Base-by-base conservation (phyloP, 2,797 vertebrate genomes). In the Eurystomus glaucurus region DNA sequence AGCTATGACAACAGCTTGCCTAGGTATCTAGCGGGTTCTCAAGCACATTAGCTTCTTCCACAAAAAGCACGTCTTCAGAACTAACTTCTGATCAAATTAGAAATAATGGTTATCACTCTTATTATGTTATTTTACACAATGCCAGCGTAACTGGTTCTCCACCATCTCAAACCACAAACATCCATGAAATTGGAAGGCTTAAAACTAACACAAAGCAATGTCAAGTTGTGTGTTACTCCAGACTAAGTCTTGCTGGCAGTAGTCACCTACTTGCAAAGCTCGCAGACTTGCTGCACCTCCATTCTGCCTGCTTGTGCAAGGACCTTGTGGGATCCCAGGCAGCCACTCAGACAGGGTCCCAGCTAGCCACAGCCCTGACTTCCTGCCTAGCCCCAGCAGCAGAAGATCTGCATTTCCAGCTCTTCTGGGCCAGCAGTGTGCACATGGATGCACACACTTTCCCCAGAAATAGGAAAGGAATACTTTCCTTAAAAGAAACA, bases 401-500 rank as follows among this genome's bases (percentile, higher is more conserved):
- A 4, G 11, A 28, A 55, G 11, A n/a, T 16, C 18, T 25, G 21
- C 18, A n/a, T 6, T 55, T 60, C 31, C 14, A 78, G 20, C 26
- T 26, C 37, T 46, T 55, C 28, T 7, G 5, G 20, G 55, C 9
- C 54, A 69, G 39, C 7, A 17, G 1, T 1, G 4, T 17, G 29
- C 1, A 0, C 11, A 71, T 2, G 10, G 28, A n/a, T 8, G 13
- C 37, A 37, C 6, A 22, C 5, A 2, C 1, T 64, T 75, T 19
- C 21, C 16, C 4, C 4, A 18, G 21, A 14, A 91, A 87, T 0
- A 51, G 15, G 28, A 78, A 72, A 86, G 6, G 4, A 5, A 62
- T 11, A 43, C 5, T 29, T 48, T 60, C 20, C 9, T 71, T 35
- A 11, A 52, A 60, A 39, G 17, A 29, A 10, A 9, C 1, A 43